Evolutionary conservation across 2,113 vertebrate species (phyloP).

Genomic region (Peromyscus maniculatus): DNA sequence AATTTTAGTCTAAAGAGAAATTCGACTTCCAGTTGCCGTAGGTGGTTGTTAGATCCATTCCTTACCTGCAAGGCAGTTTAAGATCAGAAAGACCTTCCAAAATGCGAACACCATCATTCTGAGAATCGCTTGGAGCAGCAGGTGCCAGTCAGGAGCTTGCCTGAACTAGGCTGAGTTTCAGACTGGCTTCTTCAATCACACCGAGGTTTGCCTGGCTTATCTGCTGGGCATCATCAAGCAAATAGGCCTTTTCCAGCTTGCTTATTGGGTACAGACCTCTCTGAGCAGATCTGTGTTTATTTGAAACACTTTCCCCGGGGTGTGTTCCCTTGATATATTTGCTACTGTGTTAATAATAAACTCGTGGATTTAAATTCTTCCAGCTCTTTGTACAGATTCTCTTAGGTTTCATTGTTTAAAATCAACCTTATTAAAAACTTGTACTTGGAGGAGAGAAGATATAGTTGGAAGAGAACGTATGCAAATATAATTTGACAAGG

Average conservation of each 20-base stretch:
- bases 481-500: conserved; percentile 57
- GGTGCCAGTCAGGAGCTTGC: conserved; percentile 29
- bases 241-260: conserved; percentile 69
- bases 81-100: conserved; percentile 75
- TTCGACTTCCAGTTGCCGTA: background rate
- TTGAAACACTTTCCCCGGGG: conserved; percentile 77
- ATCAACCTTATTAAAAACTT: conserved; percentile 66
- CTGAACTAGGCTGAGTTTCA: conserved; percentile 54
- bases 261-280: conserved; percentile 70
- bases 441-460: background rate
- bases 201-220: conserved; percentile 75
- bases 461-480: conserved; percentile 36
- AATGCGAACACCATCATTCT: conserved; percentile 55
- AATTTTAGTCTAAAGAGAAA: conserved; percentile 56
- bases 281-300: conserved; percentile 76
- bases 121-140: background rate
- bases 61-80: conserved; percentile 80
- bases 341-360: conserved; percentile 84
- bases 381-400: conserved; percentile 76
- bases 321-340: conserved; percentile 79
- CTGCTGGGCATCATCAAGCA: conserved; percentile 68
- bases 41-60: background rate
- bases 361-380: conserved; percentile 70
- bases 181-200: conserved; percentile 71
- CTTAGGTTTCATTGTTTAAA: conserved; percentile 69